A percentile compares a stretch with the other conserved stretches of the same genome.
These are phyloP conservation scores for Chaetodon auriga DNA, from an alignment of 2,113 vertebrate species.

Conservation along the genomic window DNA sequence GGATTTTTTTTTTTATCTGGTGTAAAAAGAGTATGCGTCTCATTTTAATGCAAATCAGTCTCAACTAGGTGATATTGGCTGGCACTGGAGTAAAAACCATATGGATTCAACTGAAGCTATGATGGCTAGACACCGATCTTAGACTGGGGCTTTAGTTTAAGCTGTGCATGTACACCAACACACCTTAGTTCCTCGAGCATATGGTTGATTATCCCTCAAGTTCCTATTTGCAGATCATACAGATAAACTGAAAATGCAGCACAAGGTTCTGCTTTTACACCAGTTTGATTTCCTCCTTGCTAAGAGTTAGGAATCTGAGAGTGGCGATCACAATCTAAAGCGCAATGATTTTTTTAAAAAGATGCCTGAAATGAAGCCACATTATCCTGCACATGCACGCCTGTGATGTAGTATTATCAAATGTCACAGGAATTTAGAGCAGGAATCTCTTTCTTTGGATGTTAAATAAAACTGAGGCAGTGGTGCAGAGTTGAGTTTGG, in stretches of 20 bases:
- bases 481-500: not conserved
- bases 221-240: constrained; percentile 14
- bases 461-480: not conserved
- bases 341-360: constrained; percentile 4
- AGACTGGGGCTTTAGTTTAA: constrained; percentile 5
- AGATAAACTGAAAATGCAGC: constrained; percentile 19
- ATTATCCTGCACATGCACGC: constrained; percentile 10
- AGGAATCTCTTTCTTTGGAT: not conserved
- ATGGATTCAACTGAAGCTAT: not conserved
- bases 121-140: not conserved
- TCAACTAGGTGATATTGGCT: not conserved
- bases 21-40: not conserved
- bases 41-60: constrained; percentile 11
- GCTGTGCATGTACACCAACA: constrained; percentile 5
- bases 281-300: not conserved
- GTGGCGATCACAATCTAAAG: constrained; percentile 10
- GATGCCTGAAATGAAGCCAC: not conserved
- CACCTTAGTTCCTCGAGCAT: not conserved
- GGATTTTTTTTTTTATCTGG: too few relatives aligned
- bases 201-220: not conserved
- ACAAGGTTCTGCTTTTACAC: not conserved
- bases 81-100: constrained; percentile 4
- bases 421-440: constrained; percentile 12
- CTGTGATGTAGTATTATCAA: not conserved
- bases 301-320: not conserved